Base-by-base conservation (phyloP, 2,113 vertebrate species). In the Corapipo altera region DNA sequence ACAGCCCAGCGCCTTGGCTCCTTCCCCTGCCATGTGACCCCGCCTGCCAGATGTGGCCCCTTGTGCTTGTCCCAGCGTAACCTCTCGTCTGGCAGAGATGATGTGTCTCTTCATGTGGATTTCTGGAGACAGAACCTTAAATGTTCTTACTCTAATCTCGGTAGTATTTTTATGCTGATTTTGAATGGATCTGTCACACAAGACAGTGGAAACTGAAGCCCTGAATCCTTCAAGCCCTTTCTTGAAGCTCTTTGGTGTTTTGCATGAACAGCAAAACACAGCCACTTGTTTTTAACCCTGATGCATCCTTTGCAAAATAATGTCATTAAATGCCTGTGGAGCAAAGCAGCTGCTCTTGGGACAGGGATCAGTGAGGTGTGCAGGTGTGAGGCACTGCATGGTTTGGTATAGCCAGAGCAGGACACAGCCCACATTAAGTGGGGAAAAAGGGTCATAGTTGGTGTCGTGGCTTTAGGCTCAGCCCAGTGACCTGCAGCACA, bases 31-130 rank as follows among this genome's bases (percentile, higher is more conserved):
- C 88, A 64, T 6, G 52, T 90, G 91, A 61, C 15, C 24, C 24
- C 1, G 22, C 9, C 0, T 43, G 76, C 91, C 95, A 97, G 91
- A 95, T 92, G 96, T 91, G 93, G 79, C 86, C 83, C 71, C 59
- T 61, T 59, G 84, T 48, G 3, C 76, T 84, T 95, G 93, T 95
- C 94, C 93, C 65, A 32, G 3, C 2, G 2, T 95, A 92, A 95
- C 94, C 94, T 93, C 77, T 24, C 48, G 1, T 66, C 73, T 75
- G 44, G 23, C 33, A 18, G 2, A 18, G 6, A 32, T 32, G 48
- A 71, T n/a, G 16, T 39, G 35, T 72, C n/a, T 52, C 5, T 67
- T 51, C 39, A 4, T 19, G 35, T 12, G 43, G 43, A 39, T 77
- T 86, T 91, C 77, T 83, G 44, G 69, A 71, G 79, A 30, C 26